Evolutionary conservation across 2,888 invertebrate species (phyloP), one percentile per base, ranked within the genome.

Genomic region (Catocala fraxini): DNA sequence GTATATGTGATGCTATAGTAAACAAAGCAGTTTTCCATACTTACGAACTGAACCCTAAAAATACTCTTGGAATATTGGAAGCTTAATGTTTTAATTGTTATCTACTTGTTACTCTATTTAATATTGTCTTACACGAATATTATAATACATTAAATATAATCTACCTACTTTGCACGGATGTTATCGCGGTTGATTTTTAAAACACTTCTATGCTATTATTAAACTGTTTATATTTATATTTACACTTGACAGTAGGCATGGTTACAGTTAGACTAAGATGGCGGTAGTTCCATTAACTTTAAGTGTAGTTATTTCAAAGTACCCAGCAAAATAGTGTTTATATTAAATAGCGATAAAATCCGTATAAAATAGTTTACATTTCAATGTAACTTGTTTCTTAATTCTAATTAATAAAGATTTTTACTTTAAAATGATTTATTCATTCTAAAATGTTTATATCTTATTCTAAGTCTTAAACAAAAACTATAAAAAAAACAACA

Each of bases 1-100:
- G 93, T 0, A 92, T 94, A 71, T 94, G 94, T 65, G 93, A 94
- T 66, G 93, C 94, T 2, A 92, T 94, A 58, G 93, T 94, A 13
- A 94, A 94, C 72, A 93, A 94, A 68, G 93, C 92, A 4, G 73
- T 94, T 1, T 94, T 92, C 68, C 89, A 92, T 57, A 81, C 85
- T 6, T 92, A 89, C 62, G 77, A 83, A 13, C 84, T 94, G 6
- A 90, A 85, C 64, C 74, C 89, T 6, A 93, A 89, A 69, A 48
- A 59, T 0, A 46, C 79, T 0, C 77, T 90, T 52, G 64, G 89
- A 52, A 79, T 91, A 53, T 61, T 91, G 53, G 92, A 93, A 61
- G 90, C 90, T 0, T 89, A 92, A 79, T 90, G 79, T 79, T 63
- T 55, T 45, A 25, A 49, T 45, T 35, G 6, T 35, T 48, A 33